Percentiles rank a stretch among this genome's conserved stretches.
phyloP scores from a whole-genome alignment of 1,140 invertebrate species.

The Drosophila quadrilineata region DNA sequence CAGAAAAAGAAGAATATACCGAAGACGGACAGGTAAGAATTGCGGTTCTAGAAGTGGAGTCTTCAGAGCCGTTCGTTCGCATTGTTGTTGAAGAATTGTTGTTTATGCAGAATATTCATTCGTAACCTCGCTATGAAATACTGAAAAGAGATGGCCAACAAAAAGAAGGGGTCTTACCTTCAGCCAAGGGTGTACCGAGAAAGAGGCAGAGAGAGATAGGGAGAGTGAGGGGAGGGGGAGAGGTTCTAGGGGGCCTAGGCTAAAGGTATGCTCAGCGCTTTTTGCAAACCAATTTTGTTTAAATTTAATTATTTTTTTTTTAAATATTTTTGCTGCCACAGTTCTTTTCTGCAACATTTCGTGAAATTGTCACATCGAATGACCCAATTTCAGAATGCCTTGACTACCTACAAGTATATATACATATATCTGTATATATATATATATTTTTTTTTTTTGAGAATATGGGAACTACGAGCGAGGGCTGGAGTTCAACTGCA shows the following conservation, averaged over 20 bases:
- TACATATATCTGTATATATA: too few relatives aligned
- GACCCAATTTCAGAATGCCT: constrained; percentile 53
- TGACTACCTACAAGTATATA: too few relatives aligned
- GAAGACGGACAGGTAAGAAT: neutral
- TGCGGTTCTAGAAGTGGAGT: neutral
- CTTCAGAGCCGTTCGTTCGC: constrained; percentile 3
- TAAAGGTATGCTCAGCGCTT: constrained; percentile 41
- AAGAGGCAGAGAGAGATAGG: neutral
- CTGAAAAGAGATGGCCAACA: neutral
- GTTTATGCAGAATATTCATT: constrained; percentile 28
- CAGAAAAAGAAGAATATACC: neutral
- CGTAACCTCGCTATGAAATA: constrained; percentile 13
- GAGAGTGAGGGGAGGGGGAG: neutral
- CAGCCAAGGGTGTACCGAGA: too few relatives aligned
- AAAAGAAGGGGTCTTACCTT: constrained; percentile 16
- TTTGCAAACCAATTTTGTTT: constrained; percentile 16
- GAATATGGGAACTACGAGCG: too few relatives aligned
- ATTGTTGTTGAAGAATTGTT: constrained; percentile 20
- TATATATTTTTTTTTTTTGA: too few relatives aligned
- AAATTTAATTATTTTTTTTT: too few relatives aligned
- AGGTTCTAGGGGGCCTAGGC: neutral
- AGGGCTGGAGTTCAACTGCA: too few relatives aligned
- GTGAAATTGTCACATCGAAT: constrained; percentile 55
- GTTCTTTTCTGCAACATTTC: constrained; percentile 45
- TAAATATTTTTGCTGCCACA: constrained; percentile 64